A percentile compares a stretch with the other conserved stretches of the same genome.
Evolutionary conservation across 2,113 vertebrate species (phyloP).

Genomic region (Pygoscelis adeliae): DNA sequence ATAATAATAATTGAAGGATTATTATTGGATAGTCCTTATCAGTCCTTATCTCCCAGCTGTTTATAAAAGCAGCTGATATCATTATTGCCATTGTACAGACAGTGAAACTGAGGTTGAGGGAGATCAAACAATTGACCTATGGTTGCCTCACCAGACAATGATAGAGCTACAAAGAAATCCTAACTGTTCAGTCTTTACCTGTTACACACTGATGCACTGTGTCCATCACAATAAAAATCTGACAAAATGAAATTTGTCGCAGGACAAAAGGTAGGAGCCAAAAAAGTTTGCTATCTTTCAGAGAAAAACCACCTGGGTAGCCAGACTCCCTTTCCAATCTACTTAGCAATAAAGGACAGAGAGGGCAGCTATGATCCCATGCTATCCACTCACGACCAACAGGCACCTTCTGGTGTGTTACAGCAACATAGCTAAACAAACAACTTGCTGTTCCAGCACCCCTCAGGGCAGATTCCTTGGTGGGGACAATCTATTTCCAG

Average conservation of each 20-base stretch:
- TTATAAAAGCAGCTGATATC: background rate
- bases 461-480: conserved; percentile 24
- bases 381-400: background rate
- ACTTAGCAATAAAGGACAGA: background rate
- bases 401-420: conserved; percentile 11
- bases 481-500: conserved; percentile 41
- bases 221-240: background rate
- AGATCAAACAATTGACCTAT: background rate
- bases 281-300: background rate
- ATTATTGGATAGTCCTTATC: background rate
- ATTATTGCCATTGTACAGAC: background rate
- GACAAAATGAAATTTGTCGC: background rate
- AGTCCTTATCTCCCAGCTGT: background rate
- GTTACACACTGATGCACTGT: background rate
- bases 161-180: background rate
- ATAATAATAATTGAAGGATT: background rate
- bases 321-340: background rate
- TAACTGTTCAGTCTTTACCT: background rate
- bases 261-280: background rate
- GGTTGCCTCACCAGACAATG: background rate
- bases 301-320: background rate
- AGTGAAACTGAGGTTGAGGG: background rate
- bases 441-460: background rate
- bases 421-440: conserved; percentile 28
- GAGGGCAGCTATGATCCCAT: background rate